Conservation (phyloP, 2,113 vertebrate species). For the Pedionomus torquatus region DNA sequence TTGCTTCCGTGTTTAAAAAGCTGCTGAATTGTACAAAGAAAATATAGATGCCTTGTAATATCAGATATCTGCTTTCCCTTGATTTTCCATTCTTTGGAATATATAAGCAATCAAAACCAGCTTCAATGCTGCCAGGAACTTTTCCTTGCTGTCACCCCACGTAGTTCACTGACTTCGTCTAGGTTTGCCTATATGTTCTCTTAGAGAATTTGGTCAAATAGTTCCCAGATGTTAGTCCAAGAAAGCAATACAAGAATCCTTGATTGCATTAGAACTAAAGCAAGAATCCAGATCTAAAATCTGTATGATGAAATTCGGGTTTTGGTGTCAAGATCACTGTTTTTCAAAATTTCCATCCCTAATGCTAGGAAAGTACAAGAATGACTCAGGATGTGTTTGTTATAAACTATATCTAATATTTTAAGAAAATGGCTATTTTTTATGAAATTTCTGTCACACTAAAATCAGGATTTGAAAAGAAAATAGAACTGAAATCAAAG, state of each 20-base stretch:
- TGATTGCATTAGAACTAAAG: background rate
- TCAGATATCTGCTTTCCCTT: background rate
- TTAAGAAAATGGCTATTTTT: background rate
- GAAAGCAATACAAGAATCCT: background rate
- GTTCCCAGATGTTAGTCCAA: background rate
- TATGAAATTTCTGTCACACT: background rate
- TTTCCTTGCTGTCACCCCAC: background rate
- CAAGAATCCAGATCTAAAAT: background rate
- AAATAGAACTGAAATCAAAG: background rate
- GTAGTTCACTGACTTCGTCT: background rate
- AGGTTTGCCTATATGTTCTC: background rate
- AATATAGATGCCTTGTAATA: background rate
- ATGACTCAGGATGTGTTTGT: background rate
- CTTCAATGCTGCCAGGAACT: background rate
- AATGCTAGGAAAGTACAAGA: background rate
- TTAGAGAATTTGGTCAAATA: background rate
- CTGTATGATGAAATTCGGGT: background rate
- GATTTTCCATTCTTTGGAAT: background rate
- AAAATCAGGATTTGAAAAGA: background rate
- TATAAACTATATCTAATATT: background rate
- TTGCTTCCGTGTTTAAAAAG: background rate
- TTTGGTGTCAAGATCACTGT: background rate
- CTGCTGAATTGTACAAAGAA: background rate
- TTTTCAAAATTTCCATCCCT: background rate
- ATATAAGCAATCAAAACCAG: background rate